These are phyloP conservation scores for Chirona hameri DNA, from an alignment of 2,888 invertebrate genomes.

Conservation along the genomic window DNA sequence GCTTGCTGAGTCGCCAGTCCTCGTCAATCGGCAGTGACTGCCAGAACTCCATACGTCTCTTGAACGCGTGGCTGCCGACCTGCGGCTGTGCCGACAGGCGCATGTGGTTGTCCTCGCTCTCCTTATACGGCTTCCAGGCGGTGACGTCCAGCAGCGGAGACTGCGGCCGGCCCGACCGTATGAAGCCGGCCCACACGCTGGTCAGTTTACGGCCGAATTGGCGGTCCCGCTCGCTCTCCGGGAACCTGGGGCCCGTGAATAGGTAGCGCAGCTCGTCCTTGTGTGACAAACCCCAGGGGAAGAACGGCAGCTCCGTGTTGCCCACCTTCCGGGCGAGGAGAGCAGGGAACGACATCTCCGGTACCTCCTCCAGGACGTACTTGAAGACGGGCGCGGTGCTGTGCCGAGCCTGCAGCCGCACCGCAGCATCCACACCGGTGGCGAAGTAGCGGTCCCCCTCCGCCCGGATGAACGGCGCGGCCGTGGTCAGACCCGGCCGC, in stretches of 20 bases:
- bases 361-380: slow-evolving; percentile 24
- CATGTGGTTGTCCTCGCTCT: not conserved
- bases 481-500: slow-evolving; percentile 7
- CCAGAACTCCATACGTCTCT: slow-evolving; percentile 8
- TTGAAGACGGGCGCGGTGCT: slow-evolving; percentile 24
- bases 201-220: not conserved
- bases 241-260: slow-evolving; percentile 3
- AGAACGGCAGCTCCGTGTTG: slow-evolving; percentile 23
- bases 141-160: not conserved
- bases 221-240: not conserved
- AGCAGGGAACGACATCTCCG: not conserved
- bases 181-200: slow-evolving; percentile 14
- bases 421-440: slow-evolving; percentile 1
- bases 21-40: slow-evolving; percentile 24
- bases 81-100: not conserved
- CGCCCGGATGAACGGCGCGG: not conserved
- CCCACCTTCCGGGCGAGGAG: not conserved
- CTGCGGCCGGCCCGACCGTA: not conserved
- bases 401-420: slow-evolving; percentile 24
- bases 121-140: not conserved
- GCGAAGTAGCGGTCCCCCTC: slow-evolving; percentile 27
- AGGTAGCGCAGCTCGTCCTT: slow-evolving; percentile 30
- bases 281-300: slow-evolving; percentile 4
- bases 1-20: not conserved
- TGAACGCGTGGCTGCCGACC: not conserved